A percentile compares a stretch with the other conserved stretches of the same genome.
Conservation (phyloP, 2,113 vertebrate genomes). For the Podarcis raffonei region DNA sequence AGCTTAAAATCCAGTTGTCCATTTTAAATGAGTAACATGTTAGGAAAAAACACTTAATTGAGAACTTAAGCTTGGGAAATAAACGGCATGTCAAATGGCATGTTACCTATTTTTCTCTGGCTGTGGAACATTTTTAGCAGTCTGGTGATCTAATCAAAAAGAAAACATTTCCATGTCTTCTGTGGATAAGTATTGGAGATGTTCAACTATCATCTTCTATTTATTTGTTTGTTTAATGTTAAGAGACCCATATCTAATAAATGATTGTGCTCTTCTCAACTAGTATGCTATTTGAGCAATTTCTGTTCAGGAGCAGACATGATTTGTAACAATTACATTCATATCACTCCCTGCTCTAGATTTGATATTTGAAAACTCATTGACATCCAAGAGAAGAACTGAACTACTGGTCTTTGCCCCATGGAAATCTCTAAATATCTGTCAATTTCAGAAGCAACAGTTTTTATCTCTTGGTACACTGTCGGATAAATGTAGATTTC, state of each 20-base stretch:
- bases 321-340: neutral
- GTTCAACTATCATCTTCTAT: neutral
- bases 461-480: neutral
- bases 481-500: accelerated
- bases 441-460: slow-evolving; percentile 26
- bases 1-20: neutral
- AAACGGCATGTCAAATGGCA: neutral
- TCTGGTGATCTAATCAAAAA: neutral
- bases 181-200: neutral
- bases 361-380: neutral
- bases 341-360: neutral
- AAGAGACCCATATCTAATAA: neutral
- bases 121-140: too few species aligned
- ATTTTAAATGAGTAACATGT: neutral
- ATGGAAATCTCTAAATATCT: slow-evolving; percentile 30
- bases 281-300: neutral
- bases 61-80: neutral
- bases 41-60: neutral
- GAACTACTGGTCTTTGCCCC: neutral
- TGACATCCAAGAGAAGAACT: neutral
- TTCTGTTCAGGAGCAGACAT: too few species aligned
- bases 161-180: neutral
- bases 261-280: neutral
- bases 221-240: neutral
- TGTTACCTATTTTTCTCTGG: too few species aligned